Evolutionary conservation across 2,888 invertebrate genomes (phyloP).

Genomic region (Agonopterix alstromeriana): DNA sequence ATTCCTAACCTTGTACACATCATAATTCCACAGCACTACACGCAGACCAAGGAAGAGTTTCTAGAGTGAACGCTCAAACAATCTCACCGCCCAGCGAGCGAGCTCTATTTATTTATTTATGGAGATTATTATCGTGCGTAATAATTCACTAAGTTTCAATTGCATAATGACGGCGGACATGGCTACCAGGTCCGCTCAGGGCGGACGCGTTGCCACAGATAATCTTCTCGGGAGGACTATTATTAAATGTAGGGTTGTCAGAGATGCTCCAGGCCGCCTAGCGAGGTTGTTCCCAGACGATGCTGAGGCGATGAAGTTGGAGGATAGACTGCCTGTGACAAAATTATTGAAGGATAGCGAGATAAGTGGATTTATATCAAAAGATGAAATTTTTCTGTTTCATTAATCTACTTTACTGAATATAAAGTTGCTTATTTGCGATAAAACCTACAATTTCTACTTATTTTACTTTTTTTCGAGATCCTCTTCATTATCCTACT

Average conservation of each 20-base stretch:
- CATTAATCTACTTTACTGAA: no score
- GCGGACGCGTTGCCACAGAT: slow-evolving; percentile 56
- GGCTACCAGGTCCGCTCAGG: slow-evolving; percentile 59
- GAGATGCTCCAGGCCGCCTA: slow-evolving; percentile 36
- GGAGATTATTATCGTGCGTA: slow-evolving; percentile 72
- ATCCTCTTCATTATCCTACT: no score
- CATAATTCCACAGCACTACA: neutral
- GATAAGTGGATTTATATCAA: no score
- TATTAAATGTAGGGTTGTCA: slow-evolving; percentile 69
- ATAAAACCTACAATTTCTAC: no score
- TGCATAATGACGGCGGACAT: slow-evolving; percentile 72
- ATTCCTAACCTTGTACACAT: no score
- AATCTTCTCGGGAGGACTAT: slow-evolving; percentile 62
- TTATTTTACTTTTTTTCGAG: no score
- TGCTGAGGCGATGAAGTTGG: neutral
- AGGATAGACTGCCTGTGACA: neutral
- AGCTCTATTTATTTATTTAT: slow-evolving; percentile 67
- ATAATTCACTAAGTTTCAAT: slow-evolving; percentile 77
- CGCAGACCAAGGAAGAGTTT: neutral
- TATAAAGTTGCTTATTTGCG: no score
- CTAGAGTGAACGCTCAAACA: slow-evolving; percentile 1
- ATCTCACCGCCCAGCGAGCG: slow-evolving; percentile 28
- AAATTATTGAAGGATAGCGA: neutral
- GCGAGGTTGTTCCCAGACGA: slow-evolving; percentile 8
- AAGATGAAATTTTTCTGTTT: no score